Conservation (phyloP, 1,140 invertebrate genomes). For the Gerris buenoi region DNA sequence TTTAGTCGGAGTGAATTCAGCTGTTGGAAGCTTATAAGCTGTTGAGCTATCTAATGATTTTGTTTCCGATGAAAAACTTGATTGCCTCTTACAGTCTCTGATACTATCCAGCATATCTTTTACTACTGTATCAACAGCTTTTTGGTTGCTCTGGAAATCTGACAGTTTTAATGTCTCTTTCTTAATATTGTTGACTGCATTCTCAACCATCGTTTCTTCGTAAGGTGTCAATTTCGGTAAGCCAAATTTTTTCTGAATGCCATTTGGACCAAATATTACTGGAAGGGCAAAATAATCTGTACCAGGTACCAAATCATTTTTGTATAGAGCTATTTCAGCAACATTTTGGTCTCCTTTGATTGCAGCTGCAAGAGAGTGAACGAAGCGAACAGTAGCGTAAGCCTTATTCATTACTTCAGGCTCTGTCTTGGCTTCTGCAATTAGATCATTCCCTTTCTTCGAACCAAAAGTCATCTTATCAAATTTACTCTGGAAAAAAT, state of each 20-base stretch:
- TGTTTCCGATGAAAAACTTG: neutral
- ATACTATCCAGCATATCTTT: neutral
- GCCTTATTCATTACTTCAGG: constrained; percentile 13
- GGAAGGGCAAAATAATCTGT: constrained; percentile 14
- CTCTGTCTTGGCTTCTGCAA: neutral
- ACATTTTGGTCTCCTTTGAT: constrained; percentile 8
- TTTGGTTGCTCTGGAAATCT: neutral
- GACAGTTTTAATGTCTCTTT: constrained; percentile 1
- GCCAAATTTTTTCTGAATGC: constrained; percentile 11
- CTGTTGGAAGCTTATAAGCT: no score
- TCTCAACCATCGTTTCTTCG: constrained; percentile 7
- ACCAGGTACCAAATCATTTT: constrained; percentile 3
- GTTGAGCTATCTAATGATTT: neutral
- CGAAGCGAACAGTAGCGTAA: constrained; percentile 5
- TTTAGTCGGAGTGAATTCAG: no score
- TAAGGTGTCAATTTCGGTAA: constrained; percentile 4
- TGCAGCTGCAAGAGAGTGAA: constrained; percentile 8
- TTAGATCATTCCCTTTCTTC: neutral
- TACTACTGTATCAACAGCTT: neutral
- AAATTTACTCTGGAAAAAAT: constrained; percentile 8
- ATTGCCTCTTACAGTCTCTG: neutral
- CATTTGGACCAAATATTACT: constrained; percentile 8
- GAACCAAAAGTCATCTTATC: constrained; percentile 4
- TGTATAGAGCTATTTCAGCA: constrained; percentile 8
- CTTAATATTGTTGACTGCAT: constrained; percentile 6